phyloP scores from a whole-genome alignment of 2,888 invertebrate genomes.

The Trichogramma evanescens region DNA sequence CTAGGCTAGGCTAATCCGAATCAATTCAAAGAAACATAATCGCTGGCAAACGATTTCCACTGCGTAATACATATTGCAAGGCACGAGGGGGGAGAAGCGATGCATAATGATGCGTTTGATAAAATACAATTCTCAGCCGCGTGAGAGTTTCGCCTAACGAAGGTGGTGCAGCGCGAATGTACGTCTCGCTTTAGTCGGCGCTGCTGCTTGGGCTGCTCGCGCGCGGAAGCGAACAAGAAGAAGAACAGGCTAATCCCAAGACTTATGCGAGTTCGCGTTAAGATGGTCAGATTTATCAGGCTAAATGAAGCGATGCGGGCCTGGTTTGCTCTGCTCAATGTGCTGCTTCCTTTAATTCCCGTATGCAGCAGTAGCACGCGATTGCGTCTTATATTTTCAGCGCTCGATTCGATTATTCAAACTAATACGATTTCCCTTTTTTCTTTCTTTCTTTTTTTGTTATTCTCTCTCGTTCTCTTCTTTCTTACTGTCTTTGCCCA shows the following conservation, averaged over 20 bases:
- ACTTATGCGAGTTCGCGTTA: conserved; percentile 41
- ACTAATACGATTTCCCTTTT: conserved; percentile 7
- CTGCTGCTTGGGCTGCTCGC: too few relatives aligned
- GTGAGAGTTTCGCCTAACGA: background rate
- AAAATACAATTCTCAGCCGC: too few relatives aligned
- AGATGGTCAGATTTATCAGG: conserved; percentile 47
- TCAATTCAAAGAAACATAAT: too few relatives aligned
- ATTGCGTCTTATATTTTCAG: background rate
- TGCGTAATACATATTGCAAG: too few relatives aligned
- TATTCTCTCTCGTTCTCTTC: background rate
- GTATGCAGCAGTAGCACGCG: background rate
- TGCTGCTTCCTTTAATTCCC: background rate
- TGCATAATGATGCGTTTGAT: too few relatives aligned
- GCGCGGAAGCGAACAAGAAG: background rate
- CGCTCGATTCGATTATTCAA: conserved; percentile 22
- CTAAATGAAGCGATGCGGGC: conserved; percentile 23
- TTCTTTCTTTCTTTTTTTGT: too few relatives aligned
- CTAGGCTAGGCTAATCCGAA: too few relatives aligned
- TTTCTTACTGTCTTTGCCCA: background rate
- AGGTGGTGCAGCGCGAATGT: background rate
- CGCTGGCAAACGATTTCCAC: too few relatives aligned
- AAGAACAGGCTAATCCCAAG: conserved; percentile 41
- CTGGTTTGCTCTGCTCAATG: background rate
- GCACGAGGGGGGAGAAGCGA: too few relatives aligned
- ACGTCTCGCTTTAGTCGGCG: too few relatives aligned